Conservation (phyloP, 2,888 invertebrate species). For the Phengaris arion region DNA sequence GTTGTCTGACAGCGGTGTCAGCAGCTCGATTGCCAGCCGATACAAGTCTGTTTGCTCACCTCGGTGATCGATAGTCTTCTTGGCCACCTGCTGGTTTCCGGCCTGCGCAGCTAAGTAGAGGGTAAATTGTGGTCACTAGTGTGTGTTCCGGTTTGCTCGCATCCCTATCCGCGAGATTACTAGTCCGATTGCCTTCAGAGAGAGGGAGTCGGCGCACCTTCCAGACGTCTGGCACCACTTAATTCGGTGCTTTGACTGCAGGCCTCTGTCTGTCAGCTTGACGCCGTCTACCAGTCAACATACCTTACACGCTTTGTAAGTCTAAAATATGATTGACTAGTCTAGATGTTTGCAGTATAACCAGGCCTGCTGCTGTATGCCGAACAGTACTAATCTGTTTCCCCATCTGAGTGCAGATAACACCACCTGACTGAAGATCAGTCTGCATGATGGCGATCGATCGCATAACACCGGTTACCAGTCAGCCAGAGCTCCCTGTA, state of each 20-base stretch:
- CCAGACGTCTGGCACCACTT: no score
- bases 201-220: no score
- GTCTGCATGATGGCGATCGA: neutral
- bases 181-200: neutral
- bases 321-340: neutral
- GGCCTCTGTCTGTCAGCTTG: neutral
- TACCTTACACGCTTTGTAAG: neutral
- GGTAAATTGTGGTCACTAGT: neutral
- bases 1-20: neutral
- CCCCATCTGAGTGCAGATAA: neutral
- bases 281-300: neutral
- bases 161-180: neutral
- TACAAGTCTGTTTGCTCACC: neutral
- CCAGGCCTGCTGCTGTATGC: no score
- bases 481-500: no score
- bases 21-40: neutral
- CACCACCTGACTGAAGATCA: neutral
- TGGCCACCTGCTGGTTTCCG: neutral
- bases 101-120: neutral
- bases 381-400: neutral
- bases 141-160: neutral
- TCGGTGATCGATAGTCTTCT: neutral
- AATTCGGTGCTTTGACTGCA: neutral
- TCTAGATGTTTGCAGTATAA: neutral
- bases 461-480: no score